phyloP scores from a whole-genome alignment of 2,888 invertebrate species.

The Troides aeacus region DNA sequence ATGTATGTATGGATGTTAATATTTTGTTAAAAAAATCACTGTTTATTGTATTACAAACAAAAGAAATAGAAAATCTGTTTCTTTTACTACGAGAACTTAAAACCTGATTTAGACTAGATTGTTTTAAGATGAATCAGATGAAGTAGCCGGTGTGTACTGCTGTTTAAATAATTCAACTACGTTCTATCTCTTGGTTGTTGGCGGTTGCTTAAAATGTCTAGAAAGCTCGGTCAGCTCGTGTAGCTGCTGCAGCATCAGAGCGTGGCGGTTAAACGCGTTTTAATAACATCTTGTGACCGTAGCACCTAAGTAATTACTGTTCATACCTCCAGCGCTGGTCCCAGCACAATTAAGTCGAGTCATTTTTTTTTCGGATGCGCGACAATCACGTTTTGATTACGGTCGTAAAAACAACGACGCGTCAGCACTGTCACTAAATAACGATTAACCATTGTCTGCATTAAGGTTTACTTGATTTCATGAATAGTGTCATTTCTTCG shows the following conservation, averaged over 20 bases:
- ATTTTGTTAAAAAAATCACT: no score
- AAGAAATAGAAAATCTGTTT: no score
- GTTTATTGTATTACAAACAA: no score
- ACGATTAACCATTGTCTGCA: constrained; percentile 51
- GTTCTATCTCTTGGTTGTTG: neutral
- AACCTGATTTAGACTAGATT: no score
- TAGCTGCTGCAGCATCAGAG: constrained; percentile 40
- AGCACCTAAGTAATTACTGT: constrained; percentile 71
- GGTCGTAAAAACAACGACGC: constrained; percentile 63
- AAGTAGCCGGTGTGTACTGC: no score
- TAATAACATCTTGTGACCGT: constrained; percentile 71
- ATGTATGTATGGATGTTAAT: no score
- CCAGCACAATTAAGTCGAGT: constrained; percentile 68
- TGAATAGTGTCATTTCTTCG: constrained; percentile 13
- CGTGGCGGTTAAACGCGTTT: constrained; percentile 72
- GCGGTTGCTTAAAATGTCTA: constrained; percentile 25
- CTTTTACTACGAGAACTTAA: no score
- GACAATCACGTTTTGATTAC: constrained; percentile 77
- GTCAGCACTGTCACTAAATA: constrained; percentile 53
- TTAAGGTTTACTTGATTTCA: constrained; percentile 45
- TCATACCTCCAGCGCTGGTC: constrained; percentile 75
- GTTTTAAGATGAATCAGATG: no score
- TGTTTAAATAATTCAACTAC: no score
- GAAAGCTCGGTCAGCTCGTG: constrained; percentile 31
- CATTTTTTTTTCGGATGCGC: constrained; percentile 66